phyloP scores from a whole-genome alignment of 2,888 invertebrate species.

The Drosophila meridionalis region DNA sequence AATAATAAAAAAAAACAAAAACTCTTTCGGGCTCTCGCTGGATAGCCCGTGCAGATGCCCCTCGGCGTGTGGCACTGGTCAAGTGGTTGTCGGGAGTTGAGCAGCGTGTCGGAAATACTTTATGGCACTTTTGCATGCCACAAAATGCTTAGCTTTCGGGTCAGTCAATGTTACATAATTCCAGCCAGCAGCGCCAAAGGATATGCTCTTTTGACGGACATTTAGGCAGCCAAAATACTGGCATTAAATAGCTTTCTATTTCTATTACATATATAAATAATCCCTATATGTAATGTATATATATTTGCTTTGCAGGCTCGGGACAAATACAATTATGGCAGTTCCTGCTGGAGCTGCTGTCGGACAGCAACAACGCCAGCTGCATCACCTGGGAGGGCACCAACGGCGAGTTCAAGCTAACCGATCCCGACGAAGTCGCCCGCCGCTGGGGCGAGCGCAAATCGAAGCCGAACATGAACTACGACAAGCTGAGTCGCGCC shows the following conservation, averaged over 20 bases:
- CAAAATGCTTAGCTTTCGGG: conserved; percentile 72
- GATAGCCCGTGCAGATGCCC: conserved; percentile 15
- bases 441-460: conserved; percentile 99
- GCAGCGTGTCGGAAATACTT: conserved; percentile 74
- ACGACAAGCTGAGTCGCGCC: conserved; percentile 98
- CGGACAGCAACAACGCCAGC: conserved; percentile 97
- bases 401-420: conserved; percentile 99
- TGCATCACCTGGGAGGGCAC: conserved; percentile 99
- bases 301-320: conserved; percentile 88
- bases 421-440: conserved; percentile 99
- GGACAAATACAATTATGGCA: conserved; percentile 99
- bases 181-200: conserved; percentile 56
- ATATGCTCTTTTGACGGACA: conserved; percentile 80
- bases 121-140: conserved; percentile 84
- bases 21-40: neutral
- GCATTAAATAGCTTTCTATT: conserved; percentile 64
- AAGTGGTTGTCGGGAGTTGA: conserved; percentile 20
- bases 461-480: conserved; percentile 99
- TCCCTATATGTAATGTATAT: neutral
- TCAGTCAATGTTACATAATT: conserved; percentile 60
- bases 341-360: conserved; percentile 97
- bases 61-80: neutral
- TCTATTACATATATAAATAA: conserved; percentile 24
- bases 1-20: neutral
- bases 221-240: conserved; percentile 68